phyloP scores from a whole-genome alignment of 2,797 vertebrate species.

The Acrocephalus scirpaceus region DNA sequence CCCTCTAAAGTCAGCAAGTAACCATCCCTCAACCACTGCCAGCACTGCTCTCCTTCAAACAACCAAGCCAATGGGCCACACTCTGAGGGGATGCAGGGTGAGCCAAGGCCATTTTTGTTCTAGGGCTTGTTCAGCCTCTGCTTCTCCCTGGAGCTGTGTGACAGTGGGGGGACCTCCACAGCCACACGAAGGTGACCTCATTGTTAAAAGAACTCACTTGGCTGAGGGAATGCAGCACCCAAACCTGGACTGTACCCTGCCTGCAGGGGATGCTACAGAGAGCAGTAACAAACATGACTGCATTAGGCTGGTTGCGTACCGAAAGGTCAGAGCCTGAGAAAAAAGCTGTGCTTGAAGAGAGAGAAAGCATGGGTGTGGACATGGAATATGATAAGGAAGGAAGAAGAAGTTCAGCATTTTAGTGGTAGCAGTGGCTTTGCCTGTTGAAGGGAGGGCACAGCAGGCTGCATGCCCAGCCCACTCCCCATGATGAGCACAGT shows the following conservation, averaged over 20 bases:
- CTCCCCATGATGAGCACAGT: neutral
- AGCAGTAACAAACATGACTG: rapidly evolving
- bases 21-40: neutral
- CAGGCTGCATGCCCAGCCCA: neutral
- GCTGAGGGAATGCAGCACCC: neutral
- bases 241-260: neutral
- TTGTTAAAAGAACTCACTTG: neutral
- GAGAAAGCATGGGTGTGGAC: neutral
- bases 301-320: rapidly evolving
- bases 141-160: rapidly evolving
- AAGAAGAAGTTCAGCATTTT: neutral
- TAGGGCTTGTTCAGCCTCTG: neutral
- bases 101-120: rapidly evolving
- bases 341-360: neutral
- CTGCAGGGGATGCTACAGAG: neutral
- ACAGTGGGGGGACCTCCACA: rapidly evolving
- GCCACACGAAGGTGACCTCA: neutral
- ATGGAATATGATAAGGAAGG: rapidly evolving
- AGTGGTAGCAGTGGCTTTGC: neutral
- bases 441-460: neutral
- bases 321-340: neutral
- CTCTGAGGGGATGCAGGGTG: rapidly evolving
- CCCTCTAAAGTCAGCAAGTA: neutral
- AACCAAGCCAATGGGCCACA: rapidly evolving
- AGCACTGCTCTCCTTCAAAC: neutral